These are phyloP conservation scores for Conchocele bisecta DNA, from an alignment of 2,888 invertebrate species.

Conservation along the genomic window DNA sequence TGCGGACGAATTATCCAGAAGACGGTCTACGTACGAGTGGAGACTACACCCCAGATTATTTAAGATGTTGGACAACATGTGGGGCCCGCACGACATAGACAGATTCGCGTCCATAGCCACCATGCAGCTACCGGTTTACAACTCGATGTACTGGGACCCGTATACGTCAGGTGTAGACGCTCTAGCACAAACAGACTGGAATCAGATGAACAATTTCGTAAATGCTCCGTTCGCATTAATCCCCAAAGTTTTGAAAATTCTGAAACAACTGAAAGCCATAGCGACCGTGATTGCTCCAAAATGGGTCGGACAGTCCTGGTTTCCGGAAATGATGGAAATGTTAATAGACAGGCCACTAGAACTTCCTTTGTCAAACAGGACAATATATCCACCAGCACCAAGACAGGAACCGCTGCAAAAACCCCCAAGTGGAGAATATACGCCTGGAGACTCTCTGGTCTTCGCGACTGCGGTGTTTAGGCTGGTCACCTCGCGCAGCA, in stretches of 20 bases:
- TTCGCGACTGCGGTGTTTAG: constrained; percentile 1
- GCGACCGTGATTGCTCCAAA: constrained; percentile 15
- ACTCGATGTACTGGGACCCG: constrained; percentile 21
- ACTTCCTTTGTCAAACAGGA: neutral
- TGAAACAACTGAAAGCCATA: constrained; percentile 1
- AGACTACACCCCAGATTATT: constrained; percentile 12
- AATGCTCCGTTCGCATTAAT: constrained; percentile 26
- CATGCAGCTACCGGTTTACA: constrained; percentile 13
- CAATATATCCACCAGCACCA: neutral
- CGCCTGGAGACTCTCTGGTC: constrained; percentile 21
- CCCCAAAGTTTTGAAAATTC: neutral
- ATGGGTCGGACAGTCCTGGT: constrained; percentile 19
- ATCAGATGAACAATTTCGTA: constrained; percentile 11
- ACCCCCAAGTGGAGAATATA: constrained; percentile 3
- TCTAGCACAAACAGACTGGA: constrained; percentile 18
- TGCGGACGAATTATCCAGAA: constrained; percentile 6
- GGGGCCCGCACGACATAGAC: constrained; percentile 13
- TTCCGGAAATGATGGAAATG: neutral
- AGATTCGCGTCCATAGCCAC: constrained; percentile 13
- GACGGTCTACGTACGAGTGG: neutral
- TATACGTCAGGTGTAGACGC: constrained; percentile 11
- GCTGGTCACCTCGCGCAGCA: constrained; percentile 2
- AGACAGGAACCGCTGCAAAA: constrained; percentile 8
- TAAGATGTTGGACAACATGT: constrained; percentile 4
- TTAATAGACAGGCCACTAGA: constrained; percentile 1